Base-by-base conservation (phyloP, 2,113 vertebrate genomes). In the Pao palembangensis region DNA sequence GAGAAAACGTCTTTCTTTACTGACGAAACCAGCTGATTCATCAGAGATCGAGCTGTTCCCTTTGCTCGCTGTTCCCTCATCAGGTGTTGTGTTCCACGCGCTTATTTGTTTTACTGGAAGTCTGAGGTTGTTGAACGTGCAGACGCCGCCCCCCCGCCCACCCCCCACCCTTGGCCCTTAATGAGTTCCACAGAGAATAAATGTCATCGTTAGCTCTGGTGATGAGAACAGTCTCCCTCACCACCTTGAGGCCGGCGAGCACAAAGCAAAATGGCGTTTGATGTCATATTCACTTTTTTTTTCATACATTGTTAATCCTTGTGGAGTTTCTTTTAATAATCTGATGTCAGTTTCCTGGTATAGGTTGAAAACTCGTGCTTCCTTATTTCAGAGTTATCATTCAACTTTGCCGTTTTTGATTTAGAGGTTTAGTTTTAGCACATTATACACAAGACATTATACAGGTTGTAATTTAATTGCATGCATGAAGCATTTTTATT, bases 181-280 rank as follows among this genome's bases (percentile, higher is more conserved):
- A 87, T 90, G 76, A 87, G 83, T 59, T 69, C 88, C 85, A 54
- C 54, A 38, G 85, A 88, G 87, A 84, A 60, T 81, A 82, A 57
- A 58, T 88, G 87, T 89, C 87, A 88, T 58, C 47, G 71, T 69
- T 57, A 71, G 76, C 76, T 67, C 47, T 60, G 56, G 58, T 85
- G 78, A 85, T 66, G 77, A 80, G 83, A 75, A 69, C 76, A 71
- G 75, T 73, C 75, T 77, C 73, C 69, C 78, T 76, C 83, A 77
- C 86, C 84, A 88, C 85, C 87, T 88, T 88, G 85, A 87, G 78
- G 59, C 74, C 62, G 62, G 78, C 38, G 34, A 84, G 77, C 85
- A 83, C 85, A 85, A 84, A 79, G 63, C 69, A 71, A 64, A 56
- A 60, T 10, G 60, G 66, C 79, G 71, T 63, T 75, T 80, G 70